A percentile compares a stretch with the other conserved stretches of the same genome.
Evolutionary conservation across 2,888 invertebrate species (phyloP).

Genomic region (Hemicrepidius hirtus): DNA sequence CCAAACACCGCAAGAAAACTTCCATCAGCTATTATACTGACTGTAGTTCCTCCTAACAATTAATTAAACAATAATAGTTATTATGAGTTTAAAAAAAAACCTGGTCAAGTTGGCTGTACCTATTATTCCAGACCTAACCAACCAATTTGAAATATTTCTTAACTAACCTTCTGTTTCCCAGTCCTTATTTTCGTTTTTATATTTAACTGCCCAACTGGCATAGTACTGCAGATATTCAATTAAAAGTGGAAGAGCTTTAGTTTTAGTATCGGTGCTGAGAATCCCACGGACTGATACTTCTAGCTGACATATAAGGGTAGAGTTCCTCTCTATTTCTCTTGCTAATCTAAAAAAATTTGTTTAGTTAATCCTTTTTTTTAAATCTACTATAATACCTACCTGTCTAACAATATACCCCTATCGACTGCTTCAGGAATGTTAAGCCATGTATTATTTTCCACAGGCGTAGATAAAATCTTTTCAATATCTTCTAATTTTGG

Average conservation of each 20-base stretch:
- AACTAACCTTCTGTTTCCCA: constrained; percentile 72
- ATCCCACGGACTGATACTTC: constrained; percentile 72
- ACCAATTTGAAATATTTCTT: too few species aligned
- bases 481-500: constrained; percentile 59
- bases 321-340: constrained; percentile 72
- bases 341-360: constrained; percentile 69
- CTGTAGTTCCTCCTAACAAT: constrained; percentile 68
- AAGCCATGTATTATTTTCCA: constrained; percentile 54
- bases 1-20: constrained; percentile 72
- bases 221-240: constrained; percentile 74
- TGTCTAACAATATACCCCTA: constrained; percentile 62
- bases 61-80: neutral
- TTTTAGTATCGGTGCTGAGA: constrained; percentile 70
- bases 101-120: too few species aligned
- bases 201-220: constrained; percentile 68
- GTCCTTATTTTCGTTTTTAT: constrained; percentile 65
- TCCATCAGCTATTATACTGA: constrained; percentile 69
- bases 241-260: constrained; percentile 69
- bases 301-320: constrained; percentile 71
- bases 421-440: constrained; percentile 52
- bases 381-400: constrained; percentile 53
- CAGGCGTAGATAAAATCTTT: constrained; percentile 56
- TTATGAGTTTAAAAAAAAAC: neutral
- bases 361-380: neutral
- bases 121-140: too few species aligned